These are phyloP conservation scores for Leptogaster cylindrica DNA, from an alignment of 2,888 invertebrate genomes.

Conservation along the genomic window DNA sequence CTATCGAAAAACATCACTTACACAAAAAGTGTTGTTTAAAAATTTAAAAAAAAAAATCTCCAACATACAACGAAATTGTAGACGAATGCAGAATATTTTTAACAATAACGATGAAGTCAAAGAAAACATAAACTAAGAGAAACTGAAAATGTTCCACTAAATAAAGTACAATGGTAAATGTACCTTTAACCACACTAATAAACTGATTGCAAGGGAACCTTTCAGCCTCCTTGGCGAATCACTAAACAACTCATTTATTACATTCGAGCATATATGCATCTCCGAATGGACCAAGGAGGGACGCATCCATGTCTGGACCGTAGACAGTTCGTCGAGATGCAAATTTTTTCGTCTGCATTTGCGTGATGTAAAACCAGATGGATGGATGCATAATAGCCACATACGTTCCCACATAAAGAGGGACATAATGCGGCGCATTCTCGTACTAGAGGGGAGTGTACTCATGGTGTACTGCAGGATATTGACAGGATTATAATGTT, in stretches of 20 bases:
- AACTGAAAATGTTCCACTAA: no score
- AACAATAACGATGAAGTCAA: slow-evolving; percentile 18
- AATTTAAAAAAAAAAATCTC: no score
- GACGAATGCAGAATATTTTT: slow-evolving; percentile 10
- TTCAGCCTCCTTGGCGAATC: slow-evolving; percentile 37
- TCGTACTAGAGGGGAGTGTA: no score
- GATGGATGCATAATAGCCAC: slow-evolving; percentile 25
- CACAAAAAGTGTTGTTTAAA: slow-evolving; percentile 34
- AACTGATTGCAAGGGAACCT: slow-evolving; percentile 26
- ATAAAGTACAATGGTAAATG: slow-evolving; percentile 29
- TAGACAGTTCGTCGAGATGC: slow-evolving; percentile 26
- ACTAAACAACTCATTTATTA: slow-evolving; percentile 40
- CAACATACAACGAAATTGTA: slow-evolving; percentile 9
- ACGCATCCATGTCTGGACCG: slow-evolving; percentile 26
- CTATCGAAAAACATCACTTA: slow-evolving; percentile 43
- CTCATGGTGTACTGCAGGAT: no score
- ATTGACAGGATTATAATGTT: no score
- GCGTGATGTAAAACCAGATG: slow-evolving; percentile 36
- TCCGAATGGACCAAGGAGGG: slow-evolving; percentile 11
- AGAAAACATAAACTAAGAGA: slow-evolving; percentile 10
- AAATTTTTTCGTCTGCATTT: slow-evolving; percentile 28
- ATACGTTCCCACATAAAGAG: slow-evolving; percentile 9
- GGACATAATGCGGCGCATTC: no score
- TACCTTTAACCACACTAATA: slow-evolving; percentile 28
- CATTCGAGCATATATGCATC: slow-evolving; percentile 19